Percentiles rank a stretch among this genome's conserved stretches.
Evolutionary conservation across 1,140 invertebrate genomes (phyloP).

Genomic region (Heliconius eleuchia): DNA sequence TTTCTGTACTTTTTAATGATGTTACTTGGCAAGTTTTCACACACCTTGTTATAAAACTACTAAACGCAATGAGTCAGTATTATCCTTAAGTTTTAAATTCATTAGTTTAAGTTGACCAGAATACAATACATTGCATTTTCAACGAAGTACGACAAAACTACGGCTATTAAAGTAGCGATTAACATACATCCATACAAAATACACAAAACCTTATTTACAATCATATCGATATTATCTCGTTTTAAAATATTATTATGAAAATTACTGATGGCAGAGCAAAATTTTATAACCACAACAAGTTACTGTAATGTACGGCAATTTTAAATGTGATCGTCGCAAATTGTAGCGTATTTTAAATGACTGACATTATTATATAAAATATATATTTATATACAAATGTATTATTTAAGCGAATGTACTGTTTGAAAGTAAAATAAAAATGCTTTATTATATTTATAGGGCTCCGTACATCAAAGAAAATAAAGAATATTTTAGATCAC

Average conservation of each 20-base stretch:
- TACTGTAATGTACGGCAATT: slow-evolving; percentile 5
- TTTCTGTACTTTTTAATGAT: too few species aligned
- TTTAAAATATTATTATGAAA: slow-evolving; percentile 7
- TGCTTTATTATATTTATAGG: too few species aligned
- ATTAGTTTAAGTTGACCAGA: neutral
- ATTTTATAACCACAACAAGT: slow-evolving; percentile 15
- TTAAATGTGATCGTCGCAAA: slow-evolving; percentile 26
- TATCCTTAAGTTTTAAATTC: neutral
- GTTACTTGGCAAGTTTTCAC: too few species aligned
- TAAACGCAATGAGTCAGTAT: too few species aligned
- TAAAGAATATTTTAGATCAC: too few species aligned
- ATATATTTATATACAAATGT: neutral
- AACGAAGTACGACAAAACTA: neutral
- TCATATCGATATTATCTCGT: neutral
- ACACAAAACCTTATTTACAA: neutral
- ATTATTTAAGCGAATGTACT: too few species aligned
- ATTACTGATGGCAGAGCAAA: slow-evolving; percentile 4
- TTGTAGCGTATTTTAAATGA: neutral
- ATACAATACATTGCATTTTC: neutral
- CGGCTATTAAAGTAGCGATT: neutral
- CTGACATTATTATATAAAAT: slow-evolving; percentile 1
- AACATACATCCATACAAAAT: neutral
- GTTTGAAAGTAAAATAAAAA: too few species aligned
- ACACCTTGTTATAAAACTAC: too few species aligned
- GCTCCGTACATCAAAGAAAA: too few species aligned